phyloP scores from a whole-genome alignment of 2,888 invertebrate species.

The Rhogogaster chlorosoma region DNA sequence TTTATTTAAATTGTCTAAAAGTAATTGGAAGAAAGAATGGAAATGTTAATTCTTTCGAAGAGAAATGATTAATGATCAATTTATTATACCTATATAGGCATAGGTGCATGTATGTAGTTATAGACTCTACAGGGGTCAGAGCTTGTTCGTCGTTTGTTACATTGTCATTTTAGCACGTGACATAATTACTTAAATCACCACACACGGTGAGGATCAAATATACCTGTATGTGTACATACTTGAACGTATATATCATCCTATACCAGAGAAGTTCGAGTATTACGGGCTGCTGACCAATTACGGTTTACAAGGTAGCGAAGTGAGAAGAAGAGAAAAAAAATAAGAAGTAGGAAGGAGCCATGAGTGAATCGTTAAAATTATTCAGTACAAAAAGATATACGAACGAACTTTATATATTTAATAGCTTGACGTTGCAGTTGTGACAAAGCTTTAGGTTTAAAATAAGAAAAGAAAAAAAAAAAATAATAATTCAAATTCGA shows the following conservation, averaged over 20 bases:
- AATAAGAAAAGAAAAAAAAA: no score
- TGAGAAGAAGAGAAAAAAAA: background rate
- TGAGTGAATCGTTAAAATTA: background rate
- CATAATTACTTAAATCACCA: background rate
- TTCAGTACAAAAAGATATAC: background rate
- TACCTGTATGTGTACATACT: background rate
- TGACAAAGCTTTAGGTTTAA: background rate
- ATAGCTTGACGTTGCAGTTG: background rate
- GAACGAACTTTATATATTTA: background rate
- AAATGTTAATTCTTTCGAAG: background rate
- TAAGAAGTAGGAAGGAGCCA: background rate
- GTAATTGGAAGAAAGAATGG: no score
- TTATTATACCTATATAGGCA: no score
- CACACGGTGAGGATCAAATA: background rate
- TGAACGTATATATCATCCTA: background rate
- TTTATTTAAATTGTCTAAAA: no score
- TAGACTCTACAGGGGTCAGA: background rate
- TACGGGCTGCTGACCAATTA: background rate
- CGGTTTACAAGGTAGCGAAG: background rate
- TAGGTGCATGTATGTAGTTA: background rate
- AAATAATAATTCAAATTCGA: no score
- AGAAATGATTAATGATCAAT: background rate
- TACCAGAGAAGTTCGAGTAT: background rate
- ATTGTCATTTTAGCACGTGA: slow-evolving; percentile 22
- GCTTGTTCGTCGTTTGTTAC: background rate